phyloP scores from a whole-genome alignment of 2,797 vertebrate genomes.

The Zalophus californianus region DNA sequence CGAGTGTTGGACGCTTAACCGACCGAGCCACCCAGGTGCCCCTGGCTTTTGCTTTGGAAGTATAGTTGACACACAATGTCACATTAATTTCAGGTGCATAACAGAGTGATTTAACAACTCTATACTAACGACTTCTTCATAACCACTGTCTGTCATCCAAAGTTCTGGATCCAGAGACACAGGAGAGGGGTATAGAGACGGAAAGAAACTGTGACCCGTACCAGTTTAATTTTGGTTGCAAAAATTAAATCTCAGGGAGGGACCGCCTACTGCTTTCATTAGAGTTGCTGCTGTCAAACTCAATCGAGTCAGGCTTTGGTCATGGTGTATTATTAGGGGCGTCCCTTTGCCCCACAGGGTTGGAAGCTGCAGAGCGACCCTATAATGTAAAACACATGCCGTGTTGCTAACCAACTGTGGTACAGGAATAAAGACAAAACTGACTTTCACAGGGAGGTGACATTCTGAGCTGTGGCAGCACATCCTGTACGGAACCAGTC shows the following conservation, averaged over 20 bases:
- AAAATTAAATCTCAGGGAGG: not conserved
- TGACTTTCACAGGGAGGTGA: conserved; percentile 84
- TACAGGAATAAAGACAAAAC: conserved; percentile 17
- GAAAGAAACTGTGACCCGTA: not conserved
- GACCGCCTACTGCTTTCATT: not conserved
- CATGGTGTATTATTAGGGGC: not conserved
- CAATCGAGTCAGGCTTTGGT: not conserved
- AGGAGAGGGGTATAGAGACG: not conserved
- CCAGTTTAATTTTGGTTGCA: not conserved
- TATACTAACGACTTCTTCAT: not conserved
- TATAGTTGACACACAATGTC: not conserved
- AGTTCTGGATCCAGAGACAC: conserved; percentile 5
- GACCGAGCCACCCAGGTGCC: not conserved
- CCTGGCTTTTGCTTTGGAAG: not conserved
- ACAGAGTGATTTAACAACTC: not conserved
- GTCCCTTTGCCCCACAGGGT: not conserved
- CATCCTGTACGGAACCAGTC: conserved; percentile 77
- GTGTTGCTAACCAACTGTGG: not conserved
- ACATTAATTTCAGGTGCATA: not conserved
- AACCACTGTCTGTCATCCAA: not conserved
- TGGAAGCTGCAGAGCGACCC: not conserved
- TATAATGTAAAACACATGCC: not conserved
- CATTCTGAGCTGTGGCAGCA: conserved; percentile 82
- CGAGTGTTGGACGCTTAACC: not conserved
- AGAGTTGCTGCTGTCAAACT: not conserved